phyloP scores from a whole-genome alignment of 2,888 invertebrate genomes.

The Podabrus alpinus region DNA sequence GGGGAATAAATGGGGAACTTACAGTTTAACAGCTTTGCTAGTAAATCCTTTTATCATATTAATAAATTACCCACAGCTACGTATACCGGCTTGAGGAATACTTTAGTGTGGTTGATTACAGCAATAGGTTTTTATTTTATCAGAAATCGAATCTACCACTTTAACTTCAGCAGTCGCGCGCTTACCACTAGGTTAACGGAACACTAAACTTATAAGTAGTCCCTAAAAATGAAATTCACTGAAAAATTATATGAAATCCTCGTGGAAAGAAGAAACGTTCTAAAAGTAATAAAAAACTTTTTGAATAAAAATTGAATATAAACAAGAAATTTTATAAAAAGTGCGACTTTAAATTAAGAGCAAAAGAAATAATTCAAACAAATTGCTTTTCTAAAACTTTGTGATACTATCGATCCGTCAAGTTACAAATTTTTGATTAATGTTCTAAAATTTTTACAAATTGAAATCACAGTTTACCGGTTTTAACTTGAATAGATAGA shows the following conservation, averaged over 20 bases:
- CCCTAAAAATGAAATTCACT: not conserved
- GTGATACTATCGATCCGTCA: not conserved
- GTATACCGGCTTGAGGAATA: no score
- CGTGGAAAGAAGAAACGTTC: not conserved
- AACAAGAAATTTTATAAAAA: not conserved
- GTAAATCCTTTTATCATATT: no score
- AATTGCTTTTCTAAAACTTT: not conserved
- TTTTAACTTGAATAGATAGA: not conserved
- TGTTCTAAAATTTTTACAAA: not conserved
- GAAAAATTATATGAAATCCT: not conserved
- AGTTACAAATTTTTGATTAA: not conserved
- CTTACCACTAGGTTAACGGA: no score
- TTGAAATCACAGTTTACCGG: not conserved
- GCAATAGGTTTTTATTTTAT: no score
- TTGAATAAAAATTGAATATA: not conserved
- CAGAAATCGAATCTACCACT: no score
- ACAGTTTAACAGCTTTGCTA: no score
- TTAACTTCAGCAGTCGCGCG: no score
- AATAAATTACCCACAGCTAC: no score
- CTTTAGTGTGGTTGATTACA: no score
- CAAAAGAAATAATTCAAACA: not conserved
- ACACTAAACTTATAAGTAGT: not conserved
- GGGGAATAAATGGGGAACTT: no score
- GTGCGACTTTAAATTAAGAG: not conserved
- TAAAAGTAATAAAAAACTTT: not conserved